These are phyloP conservation scores for Aplysia californica DNA, from an alignment of 1,140 invertebrate species.

Conservation along the genomic window DNA sequence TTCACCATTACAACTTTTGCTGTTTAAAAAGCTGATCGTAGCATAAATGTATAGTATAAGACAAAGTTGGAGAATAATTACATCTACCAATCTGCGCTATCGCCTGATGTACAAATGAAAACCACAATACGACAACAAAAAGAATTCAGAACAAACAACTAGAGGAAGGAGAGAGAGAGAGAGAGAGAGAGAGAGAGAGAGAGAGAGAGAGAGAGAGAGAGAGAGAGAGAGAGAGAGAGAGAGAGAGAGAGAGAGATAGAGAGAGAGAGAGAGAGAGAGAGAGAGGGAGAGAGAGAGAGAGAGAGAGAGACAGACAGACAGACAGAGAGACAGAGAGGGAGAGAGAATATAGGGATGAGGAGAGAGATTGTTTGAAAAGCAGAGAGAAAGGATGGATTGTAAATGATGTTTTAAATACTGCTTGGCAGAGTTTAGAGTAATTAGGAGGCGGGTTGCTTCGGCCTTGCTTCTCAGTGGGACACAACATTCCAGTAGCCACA, in stretches of 20 bases:
- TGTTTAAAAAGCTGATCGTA: too few relatives aligned
- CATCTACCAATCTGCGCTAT: too few relatives aligned
- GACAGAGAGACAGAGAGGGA: not conserved
- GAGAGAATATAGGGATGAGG: not conserved
- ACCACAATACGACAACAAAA: too few relatives aligned
- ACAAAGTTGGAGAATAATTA: too few relatives aligned
- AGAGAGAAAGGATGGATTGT: not conserved
- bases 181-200: constrained; percentile 1
- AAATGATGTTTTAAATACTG: not conserved
- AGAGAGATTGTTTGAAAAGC: not conserved
- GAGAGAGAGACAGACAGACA: constrained; percentile 6
- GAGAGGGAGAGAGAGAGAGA: not conserved
- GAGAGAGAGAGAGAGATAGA: not conserved
- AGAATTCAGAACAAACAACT: too few relatives aligned
- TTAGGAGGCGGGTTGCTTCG: not conserved
- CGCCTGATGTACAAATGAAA: too few relatives aligned
- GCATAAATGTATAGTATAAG: too few relatives aligned
- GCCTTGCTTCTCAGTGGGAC: not conserved
- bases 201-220: constrained; percentile 12
- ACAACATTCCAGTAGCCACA: too few relatives aligned
- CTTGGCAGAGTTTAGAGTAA: not conserved
- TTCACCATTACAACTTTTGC: too few relatives aligned
- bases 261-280: not conserved
- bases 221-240: not conserved
- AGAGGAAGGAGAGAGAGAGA: not conserved